Conservation (phyloP, 1,140 invertebrate genomes). For the Tetramorium simillimum region DNA sequence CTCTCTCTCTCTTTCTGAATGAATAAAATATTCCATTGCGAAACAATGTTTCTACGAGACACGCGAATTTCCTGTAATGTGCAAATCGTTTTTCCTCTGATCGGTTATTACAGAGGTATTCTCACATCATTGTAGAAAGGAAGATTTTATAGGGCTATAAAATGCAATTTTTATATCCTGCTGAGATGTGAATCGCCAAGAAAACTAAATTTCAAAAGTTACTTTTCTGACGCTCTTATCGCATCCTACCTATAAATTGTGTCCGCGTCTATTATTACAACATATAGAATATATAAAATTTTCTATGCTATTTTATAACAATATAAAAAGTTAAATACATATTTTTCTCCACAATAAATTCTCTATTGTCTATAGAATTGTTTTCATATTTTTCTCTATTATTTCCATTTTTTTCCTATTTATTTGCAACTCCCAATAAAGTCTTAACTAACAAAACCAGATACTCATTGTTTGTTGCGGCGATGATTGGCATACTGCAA, state of each 20-base stretch:
- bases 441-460: neutral
- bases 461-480: neutral
- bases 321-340: neutral
- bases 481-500: neutral
- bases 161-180: constrained; percentile 44
- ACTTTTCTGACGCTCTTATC: neutral
- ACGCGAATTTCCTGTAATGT: constrained; percentile 24
- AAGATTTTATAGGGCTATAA: constrained; percentile 46
- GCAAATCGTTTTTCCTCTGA: constrained; percentile 17
- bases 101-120: constrained; percentile 9
- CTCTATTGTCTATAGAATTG: neutral
- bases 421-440: neutral
- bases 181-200: constrained; percentile 9
- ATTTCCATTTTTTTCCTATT: neutral
- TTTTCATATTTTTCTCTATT: neutral
- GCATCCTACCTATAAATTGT: neutral
- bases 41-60: neutral
- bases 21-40: constrained; percentile 42
- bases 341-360: neutral
- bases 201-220: constrained; percentile 45
- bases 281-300: neutral
- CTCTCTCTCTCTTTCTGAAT: constrained; percentile 11
- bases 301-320: neutral
- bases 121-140: constrained; percentile 12
- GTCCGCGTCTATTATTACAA: neutral